Percentiles rank a stretch among this genome's conserved stretches.
phyloP scores from a whole-genome alignment of 2,113 vertebrate species.

The Excalfactoria chinensis region DNA sequence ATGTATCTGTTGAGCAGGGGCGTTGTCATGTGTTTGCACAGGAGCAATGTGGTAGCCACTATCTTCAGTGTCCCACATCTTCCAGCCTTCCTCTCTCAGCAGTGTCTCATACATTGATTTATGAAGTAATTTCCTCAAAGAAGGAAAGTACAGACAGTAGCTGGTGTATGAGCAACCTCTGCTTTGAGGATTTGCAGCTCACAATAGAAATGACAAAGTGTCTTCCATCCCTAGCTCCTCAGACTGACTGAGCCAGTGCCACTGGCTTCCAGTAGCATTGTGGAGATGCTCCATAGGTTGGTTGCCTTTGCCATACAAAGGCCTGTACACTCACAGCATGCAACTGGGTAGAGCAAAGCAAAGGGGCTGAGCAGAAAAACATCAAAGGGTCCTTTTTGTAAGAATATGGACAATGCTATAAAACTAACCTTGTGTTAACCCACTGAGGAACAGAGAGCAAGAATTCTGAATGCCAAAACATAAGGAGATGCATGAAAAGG shows the following conservation, averaged over 20 bases:
- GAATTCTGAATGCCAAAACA: slow-evolving; percentile 70
- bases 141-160: not conserved
- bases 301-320: slow-evolving; percentile 42
- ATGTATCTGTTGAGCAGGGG: not conserved
- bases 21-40: not conserved
- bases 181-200: not conserved
- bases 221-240: not conserved
- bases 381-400: slow-evolving; percentile 68
- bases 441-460: not conserved
- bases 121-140: not conserved
- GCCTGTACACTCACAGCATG: slow-evolving; percentile 6
- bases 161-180: not conserved
- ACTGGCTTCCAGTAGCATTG: not conserved
- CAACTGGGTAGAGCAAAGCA: slow-evolving; percentile 19
- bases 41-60: not conserved
- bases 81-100: not conserved
- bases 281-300: not conserved
- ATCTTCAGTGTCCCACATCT: not conserved
- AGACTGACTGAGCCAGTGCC: not conserved
- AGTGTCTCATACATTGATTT: not conserved
- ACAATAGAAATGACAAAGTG: not conserved
- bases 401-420: slow-evolving; percentile 52
- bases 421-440: slow-evolving; percentile 68
- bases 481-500: slow-evolving; percentile 58
- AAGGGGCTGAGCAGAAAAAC: slow-evolving; percentile 19